A percentile compares a stretch with the other conserved stretches of the same genome.
phyloP scores from a whole-genome alignment of 2,113 vertebrate species.

The Delphinus delphis region DNA sequence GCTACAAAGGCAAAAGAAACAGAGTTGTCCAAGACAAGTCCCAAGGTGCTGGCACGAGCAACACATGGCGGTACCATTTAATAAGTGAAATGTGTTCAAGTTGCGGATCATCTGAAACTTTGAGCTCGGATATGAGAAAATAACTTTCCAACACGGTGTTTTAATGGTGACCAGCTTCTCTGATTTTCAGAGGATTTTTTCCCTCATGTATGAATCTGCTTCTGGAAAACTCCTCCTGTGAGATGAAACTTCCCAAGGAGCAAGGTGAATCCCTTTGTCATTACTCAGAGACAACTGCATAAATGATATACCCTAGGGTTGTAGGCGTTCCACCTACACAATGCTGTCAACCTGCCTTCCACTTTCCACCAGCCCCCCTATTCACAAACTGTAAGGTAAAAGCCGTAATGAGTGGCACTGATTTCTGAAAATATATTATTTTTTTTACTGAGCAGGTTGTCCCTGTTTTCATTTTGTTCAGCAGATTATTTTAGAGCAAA shows the following conservation, averaged over 20 bases:
- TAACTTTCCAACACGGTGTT: background rate
- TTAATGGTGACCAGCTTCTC: background rate
- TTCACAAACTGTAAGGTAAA: constrained; percentile 6
- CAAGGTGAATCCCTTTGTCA: background rate
- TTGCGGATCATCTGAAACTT: background rate
- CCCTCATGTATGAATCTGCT: background rate
- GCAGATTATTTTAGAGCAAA: constrained; percentile 36
- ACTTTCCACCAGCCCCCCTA: background rate
- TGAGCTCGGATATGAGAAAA: background rate
- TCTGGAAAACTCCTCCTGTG: background rate
- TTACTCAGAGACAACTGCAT: background rate
- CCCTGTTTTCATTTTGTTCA: constrained; percentile 33
- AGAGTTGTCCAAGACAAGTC: background rate
- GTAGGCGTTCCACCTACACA: background rate
- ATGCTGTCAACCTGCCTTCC: background rate
- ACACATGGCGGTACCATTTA: background rate
- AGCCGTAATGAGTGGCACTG: background rate
- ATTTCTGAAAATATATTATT: constrained; percentile 26
- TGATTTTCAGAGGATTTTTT: background rate
- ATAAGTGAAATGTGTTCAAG: background rate
- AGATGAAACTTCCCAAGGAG: constrained; percentile 22
- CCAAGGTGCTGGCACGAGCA: background rate
- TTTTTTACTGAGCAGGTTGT: constrained; percentile 13
- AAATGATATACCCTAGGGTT: background rate
- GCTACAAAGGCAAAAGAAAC: background rate